Percentiles rank a stretch among this genome's conserved stretches.
Evolutionary conservation across 2,113 vertebrate genomes (phyloP).

Genomic region (Jacana jacana): DNA sequence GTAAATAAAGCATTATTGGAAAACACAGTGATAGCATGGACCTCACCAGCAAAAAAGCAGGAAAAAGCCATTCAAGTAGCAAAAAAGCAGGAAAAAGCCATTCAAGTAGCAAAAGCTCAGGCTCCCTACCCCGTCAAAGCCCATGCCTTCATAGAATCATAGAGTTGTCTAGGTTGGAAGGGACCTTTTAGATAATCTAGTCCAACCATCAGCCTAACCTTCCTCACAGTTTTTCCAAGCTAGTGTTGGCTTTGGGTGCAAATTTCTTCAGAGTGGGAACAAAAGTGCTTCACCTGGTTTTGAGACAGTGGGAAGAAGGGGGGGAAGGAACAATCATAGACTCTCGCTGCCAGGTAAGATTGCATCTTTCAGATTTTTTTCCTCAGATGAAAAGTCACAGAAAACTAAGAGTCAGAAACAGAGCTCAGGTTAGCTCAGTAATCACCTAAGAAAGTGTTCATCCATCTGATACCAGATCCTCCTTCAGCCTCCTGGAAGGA

Average conservation of each 20-base stretch:
- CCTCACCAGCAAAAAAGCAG: not conserved
- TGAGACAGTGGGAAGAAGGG: not conserved
- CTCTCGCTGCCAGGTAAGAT: not conserved
- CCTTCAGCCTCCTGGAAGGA: not conserved
- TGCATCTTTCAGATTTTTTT: not conserved
- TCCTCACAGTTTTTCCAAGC: not conserved
- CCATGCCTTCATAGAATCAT: not conserved
- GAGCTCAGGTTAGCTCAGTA: not conserved
- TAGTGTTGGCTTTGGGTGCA: not conserved
- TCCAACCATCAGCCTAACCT: not conserved
- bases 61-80: too few relatives aligned
- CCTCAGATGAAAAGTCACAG: not conserved
- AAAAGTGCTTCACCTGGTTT: not conserved
- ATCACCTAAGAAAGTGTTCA: not conserved
- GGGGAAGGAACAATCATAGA: not conserved
- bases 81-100: not conserved
- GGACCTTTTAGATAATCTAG: too few relatives aligned
- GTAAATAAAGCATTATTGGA: not conserved
- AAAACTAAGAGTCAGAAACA: not conserved
- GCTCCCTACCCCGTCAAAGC: not conserved
- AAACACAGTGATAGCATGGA: not conserved
- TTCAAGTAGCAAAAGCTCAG: not conserved
- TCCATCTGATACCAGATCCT: not conserved
- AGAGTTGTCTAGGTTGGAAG: too few relatives aligned
- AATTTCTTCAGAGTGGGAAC: not conserved